These are phyloP conservation scores for Trachops cirrhosus DNA, from an alignment of 2,797 vertebrate species.

Conservation along the genomic window DNA sequence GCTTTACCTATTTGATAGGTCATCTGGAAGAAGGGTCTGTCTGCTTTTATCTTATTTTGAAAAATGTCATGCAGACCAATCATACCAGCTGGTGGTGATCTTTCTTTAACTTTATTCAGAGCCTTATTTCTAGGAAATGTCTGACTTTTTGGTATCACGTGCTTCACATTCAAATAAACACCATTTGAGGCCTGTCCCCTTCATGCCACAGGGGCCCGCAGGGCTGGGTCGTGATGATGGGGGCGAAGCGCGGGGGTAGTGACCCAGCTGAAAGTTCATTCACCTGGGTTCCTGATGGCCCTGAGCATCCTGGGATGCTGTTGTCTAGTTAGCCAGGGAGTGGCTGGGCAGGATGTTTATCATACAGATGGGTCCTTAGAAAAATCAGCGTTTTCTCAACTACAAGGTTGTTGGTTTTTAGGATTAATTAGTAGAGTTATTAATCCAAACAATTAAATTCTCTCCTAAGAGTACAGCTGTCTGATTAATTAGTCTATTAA, in stretches of 20 bases:
- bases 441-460: conserved; percentile 84
- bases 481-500: conserved; percentile 82
- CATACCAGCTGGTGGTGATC: neutral
- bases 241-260: neutral
- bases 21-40: neutral
- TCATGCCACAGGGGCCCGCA: neutral
- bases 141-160: neutral
- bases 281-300: neutral
- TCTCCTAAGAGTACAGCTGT: conserved; percentile 79
- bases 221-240: neutral
- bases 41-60: neutral
- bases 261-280: neutral
- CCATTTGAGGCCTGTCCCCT: neutral
- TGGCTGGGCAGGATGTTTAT: conserved; percentile 63
- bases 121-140: neutral
- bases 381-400: conserved; percentile 72
- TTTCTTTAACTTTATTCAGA: neutral
- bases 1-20: neutral
- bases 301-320: neutral
- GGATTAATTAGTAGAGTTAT: conserved; percentile 84
- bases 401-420: conserved; percentile 78
- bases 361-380: conserved; percentile 68
- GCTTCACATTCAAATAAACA: neutral
- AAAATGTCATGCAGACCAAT: neutral
- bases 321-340: conserved; percentile 26